These are phyloP conservation scores for Phenganax subtilis DNA, from an alignment of 92 coral and sea anemone genomes.

Conservation along the genomic window DNA sequence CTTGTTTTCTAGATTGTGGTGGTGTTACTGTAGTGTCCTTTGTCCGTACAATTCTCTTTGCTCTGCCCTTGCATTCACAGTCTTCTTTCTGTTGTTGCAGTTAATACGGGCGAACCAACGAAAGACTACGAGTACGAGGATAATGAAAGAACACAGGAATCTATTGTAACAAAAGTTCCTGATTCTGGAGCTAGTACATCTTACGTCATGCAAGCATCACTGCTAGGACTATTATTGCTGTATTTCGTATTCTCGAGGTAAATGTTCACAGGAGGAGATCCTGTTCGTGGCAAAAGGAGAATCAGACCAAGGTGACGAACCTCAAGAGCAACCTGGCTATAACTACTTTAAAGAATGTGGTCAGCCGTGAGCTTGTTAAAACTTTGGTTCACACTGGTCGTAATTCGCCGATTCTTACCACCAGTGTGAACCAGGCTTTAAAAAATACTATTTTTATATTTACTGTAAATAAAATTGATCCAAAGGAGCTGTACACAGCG, in stretches of 20 bases:
- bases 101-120: neutral
- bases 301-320: neutral
- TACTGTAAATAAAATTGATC: conserved; percentile 25
- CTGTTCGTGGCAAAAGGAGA: neutral
- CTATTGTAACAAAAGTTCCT: neutral
- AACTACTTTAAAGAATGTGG: neutral
- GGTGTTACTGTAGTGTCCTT: neutral
- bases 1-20: no score
- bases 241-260: conserved; percentile 18
- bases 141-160: neutral
- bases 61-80: neutral
- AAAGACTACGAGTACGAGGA: neutral
- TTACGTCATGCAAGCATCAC: neutral
- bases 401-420: no score
- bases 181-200: conserved; percentile 2
- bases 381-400: neutral
- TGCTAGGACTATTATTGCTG: neutral
- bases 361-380: neutral
- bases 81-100: neutral
- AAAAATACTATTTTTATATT: conserved; percentile 30
- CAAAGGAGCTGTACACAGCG: neutral
- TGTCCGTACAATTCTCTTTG: neutral
- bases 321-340: neutral
- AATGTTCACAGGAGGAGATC: neutral
- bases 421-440: no score